Conservation (phyloP, 2,797 vertebrate genomes). For the Novumbra hubbsi region DNA sequence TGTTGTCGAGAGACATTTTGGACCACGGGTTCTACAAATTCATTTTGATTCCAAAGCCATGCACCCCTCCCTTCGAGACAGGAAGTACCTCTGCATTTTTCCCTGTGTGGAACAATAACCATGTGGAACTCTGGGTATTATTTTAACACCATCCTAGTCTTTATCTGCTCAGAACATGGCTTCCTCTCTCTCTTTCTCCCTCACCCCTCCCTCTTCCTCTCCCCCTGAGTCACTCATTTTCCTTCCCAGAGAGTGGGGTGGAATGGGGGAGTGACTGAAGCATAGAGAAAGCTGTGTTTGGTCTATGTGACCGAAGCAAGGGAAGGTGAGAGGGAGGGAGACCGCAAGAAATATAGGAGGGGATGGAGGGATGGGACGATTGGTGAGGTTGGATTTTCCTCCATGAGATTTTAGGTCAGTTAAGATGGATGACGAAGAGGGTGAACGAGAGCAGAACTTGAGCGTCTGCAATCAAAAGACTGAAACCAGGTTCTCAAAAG, state of each 20-base stretch:
- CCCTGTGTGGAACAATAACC: slow-evolving; percentile 76
- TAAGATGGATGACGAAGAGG: slow-evolving; percentile 51
- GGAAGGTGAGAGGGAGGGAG: slow-evolving; percentile 30
- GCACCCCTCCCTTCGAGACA: slow-evolving; percentile 31
- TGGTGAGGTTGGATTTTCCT: slow-evolving; percentile 49
- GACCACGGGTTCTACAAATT: neutral
- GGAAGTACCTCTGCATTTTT: slow-evolving; percentile 72
- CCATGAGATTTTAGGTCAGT: slow-evolving; percentile 50
- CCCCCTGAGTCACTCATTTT: slow-evolving; percentile 63
- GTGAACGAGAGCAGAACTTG: neutral
- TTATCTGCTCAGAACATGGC: slow-evolving; percentile 87
- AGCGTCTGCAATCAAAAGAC: neutral
- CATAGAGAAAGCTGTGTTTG: slow-evolving; percentile 19
- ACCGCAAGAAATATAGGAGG: slow-evolving; percentile 42
- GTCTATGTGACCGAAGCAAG: slow-evolving; percentile 22
- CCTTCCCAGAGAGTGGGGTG: slow-evolving; percentile 47
- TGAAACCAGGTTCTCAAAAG: neutral
- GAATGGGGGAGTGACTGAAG: slow-evolving; percentile 3
- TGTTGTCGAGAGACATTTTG: too few species aligned
- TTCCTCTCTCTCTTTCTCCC: slow-evolving; percentile 69
- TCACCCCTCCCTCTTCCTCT: slow-evolving; percentile 50
- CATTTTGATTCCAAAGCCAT: neutral
- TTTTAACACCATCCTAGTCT: slow-evolving; percentile 78
- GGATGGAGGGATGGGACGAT: slow-evolving; percentile 41
- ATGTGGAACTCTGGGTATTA: slow-evolving; percentile 75